Evolutionary conservation across 1,140 invertebrate species (phyloP), one percentile per base, ranked within the genome.

Genomic region (Drosophila sp.): DNA sequence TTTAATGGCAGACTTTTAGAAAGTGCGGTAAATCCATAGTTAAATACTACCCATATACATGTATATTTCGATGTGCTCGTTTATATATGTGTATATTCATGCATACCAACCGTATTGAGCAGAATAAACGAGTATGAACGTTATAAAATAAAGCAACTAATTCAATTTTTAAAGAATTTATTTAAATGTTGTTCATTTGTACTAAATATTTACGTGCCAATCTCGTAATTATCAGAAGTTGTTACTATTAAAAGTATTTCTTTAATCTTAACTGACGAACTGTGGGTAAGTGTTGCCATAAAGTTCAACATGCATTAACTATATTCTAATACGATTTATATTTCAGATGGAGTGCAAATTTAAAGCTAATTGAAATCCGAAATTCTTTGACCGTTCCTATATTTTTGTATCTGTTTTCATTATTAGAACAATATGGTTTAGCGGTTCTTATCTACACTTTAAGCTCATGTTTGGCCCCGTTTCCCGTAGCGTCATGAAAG

Each of bases 61-160:
- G 46, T 50, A 48, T 67, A 64, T 16, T 46, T 72, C 9, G 48
- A 46, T 53, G 36, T 38, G 36, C 25, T 45, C 34, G 45, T 53
- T 25, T 29, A 63, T 75, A 46, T 48, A 46, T 58, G 34, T 45
- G 13, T 53, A 34, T 43, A 50, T 56, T 46, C 54, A 59, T 59
- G 34, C 48, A 66, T 54, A 41, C 50, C 57, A 59, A 48, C 27
- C 51, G 56, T 63, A 78, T 63, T 72, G 66, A 81, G 29, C 75
- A 77, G 50, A 72, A 43, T n/a, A 54, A 66, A 82, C 29, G 43
- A 50, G 51, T 65, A 41, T 51, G 25, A 51, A 45, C 54, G 48
- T 67, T 73, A 69, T 72, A 43, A 66, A 69, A 73, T 73, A 73
- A 72, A 72, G 56, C 34, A 61, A 73, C 34, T 62, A 54, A 62